These are phyloP conservation scores for Calameuta pallipes DNA, from an alignment of 2,888 invertebrate genomes.

Conservation along the genomic window DNA sequence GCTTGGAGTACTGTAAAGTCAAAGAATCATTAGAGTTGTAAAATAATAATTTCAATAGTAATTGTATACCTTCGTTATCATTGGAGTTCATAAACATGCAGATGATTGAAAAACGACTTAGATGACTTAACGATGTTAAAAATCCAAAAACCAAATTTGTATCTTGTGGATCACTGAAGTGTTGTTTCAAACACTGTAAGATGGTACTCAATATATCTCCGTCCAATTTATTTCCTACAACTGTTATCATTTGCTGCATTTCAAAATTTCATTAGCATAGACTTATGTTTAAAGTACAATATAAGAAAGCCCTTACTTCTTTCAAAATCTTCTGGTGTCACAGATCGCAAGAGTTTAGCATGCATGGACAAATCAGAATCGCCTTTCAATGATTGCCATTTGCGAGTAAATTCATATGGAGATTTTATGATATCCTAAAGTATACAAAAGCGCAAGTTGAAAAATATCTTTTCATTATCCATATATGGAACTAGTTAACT, in stretches of 20 bases:
- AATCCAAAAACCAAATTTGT: conserved; percentile 46
- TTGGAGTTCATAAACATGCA: conserved; percentile 58
- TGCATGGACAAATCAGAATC: conserved; percentile 51
- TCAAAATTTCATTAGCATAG: not conserved
- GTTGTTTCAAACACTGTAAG: conserved; percentile 57
- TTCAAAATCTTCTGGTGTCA: conserved; percentile 41
- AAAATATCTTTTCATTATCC: not conserved
- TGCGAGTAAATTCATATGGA: conserved; percentile 61
- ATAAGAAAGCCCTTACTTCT: conserved; percentile 47
- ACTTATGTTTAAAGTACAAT: not conserved
- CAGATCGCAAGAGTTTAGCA: conserved; percentile 57
- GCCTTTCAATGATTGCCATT: conserved; percentile 58
- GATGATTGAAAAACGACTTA: conserved; percentile 61
- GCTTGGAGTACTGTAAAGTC: conserved; percentile 26
- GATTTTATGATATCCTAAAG: conserved; percentile 33
- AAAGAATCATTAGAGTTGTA: conserved; percentile 8
- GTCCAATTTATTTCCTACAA: conserved; percentile 65
- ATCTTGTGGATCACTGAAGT: conserved; percentile 59
- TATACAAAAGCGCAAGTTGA: not conserved
- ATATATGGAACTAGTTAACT: not conserved
- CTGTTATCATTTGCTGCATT: conserved; percentile 36
- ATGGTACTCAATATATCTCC: conserved; percentile 61
- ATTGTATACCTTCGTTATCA: conserved; percentile 50
- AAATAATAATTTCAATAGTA: not conserved
- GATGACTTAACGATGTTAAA: conserved; percentile 50